A percentile compares a stretch with the other conserved stretches of the same genome.
Evolutionary conservation across 2,888 invertebrate genomes (phyloP).

Genomic region (Meiosimyza decipiens): DNA sequence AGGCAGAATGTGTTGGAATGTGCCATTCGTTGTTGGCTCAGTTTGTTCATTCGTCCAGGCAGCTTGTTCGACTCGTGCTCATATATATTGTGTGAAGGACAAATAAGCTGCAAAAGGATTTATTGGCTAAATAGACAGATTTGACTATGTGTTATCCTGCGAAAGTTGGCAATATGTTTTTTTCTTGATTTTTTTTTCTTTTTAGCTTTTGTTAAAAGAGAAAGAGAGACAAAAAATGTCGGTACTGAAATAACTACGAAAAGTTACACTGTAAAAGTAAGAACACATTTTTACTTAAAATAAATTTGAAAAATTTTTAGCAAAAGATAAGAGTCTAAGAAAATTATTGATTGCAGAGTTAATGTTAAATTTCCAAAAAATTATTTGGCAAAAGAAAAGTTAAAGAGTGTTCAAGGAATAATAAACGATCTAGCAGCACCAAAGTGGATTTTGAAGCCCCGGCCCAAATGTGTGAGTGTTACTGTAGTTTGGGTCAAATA

Average conservation of each 20-base stretch:
- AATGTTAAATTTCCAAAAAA: no score
- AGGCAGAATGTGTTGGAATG: conserved; percentile 19
- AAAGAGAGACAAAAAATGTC: background rate
- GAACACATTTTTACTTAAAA: background rate
- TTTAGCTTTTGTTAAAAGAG: background rate
- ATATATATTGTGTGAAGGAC: conserved; percentile 60
- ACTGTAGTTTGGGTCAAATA: no score
- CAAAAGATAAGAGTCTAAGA: no score
- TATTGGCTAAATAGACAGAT: conserved; percentile 66
- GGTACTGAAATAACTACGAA: background rate
- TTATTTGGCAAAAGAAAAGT: no score
- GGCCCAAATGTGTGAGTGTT: no score
- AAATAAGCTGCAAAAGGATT: conserved; percentile 66
- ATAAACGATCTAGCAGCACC: no score
- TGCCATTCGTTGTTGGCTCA: background rate
- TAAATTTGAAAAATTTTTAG: background rate
- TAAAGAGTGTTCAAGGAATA: no score
- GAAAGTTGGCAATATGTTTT: conserved; percentile 41
- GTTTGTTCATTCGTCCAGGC: conserved; percentile 11
- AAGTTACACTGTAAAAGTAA: background rate
- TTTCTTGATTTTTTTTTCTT: background rate
- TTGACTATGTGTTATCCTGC: conserved; percentile 59
- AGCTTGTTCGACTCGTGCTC: conserved; percentile 37
- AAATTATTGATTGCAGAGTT: no score
- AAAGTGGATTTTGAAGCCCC: no score